Conservation (phyloP, 2,888 invertebrate species). For the Trisateles emortualis region DNA sequence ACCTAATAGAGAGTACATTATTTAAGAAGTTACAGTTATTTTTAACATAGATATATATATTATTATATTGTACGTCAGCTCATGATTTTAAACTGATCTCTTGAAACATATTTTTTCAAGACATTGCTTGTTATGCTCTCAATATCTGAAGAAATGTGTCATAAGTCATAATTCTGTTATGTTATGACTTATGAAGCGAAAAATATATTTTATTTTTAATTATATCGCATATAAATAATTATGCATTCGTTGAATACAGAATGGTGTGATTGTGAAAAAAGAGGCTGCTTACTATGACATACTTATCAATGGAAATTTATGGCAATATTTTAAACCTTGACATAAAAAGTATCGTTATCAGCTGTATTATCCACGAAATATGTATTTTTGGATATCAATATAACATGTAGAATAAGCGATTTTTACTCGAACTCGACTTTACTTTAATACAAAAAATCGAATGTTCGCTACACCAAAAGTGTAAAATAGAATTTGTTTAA, state of each 20-base stretch:
- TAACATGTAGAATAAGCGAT: constrained; percentile 31
- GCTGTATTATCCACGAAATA: constrained; percentile 23
- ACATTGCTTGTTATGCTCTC: constrained; percentile 25
- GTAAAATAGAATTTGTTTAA: constrained; percentile 34
- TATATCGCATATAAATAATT: constrained; percentile 25
- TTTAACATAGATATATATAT: constrained; percentile 32
- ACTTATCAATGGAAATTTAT: constrained; percentile 30
- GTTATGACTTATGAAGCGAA: constrained; percentile 14
- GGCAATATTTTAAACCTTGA: constrained; percentile 30
- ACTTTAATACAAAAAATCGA: constrained; percentile 23
- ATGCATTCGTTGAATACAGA: constrained; percentile 33
- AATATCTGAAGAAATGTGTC: constrained; percentile 26
- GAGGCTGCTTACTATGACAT: constrained; percentile 40
- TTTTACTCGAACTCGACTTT: constrained; percentile 29
- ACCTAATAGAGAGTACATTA: constrained; percentile 20
- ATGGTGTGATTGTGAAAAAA: constrained; percentile 31
- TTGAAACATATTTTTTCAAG: constrained; percentile 43
- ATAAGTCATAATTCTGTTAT: constrained; percentile 27
- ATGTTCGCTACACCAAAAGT: constrained; percentile 28
- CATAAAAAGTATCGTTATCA: constrained; percentile 18
- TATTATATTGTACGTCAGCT: constrained; percentile 27
- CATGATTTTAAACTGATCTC: constrained; percentile 38
- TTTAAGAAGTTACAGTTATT: constrained; percentile 38
- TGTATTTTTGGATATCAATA: constrained; percentile 40
- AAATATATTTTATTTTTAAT: constrained; percentile 36